These are phyloP conservation scores for Andricus grossulariae DNA, from an alignment of 1,140 invertebrate genomes.

Conservation along the genomic window DNA sequence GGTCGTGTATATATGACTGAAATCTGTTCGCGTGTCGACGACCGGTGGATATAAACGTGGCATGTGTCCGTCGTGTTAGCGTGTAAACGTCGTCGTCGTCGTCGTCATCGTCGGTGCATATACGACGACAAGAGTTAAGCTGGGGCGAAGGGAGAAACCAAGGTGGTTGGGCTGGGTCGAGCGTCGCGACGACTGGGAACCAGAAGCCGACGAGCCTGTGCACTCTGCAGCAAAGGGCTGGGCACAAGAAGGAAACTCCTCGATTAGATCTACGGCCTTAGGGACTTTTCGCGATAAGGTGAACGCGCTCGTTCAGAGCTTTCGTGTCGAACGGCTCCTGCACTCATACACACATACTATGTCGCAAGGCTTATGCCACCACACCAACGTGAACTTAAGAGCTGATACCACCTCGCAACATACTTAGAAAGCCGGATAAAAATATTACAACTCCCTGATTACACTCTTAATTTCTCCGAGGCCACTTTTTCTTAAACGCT, in stretches of 20 bases:
- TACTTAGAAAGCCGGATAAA: conserved; percentile 26
- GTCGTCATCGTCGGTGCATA: conserved; percentile 38
- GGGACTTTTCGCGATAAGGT: conserved; percentile 58
- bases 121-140: conserved; percentile 18
- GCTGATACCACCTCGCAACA: conserved; percentile 16
- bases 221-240: conserved; percentile 33
- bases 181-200: conserved; percentile 33
- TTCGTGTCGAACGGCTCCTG: conserved; percentile 58
- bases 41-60: conserved; percentile 39
- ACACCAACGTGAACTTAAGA: not conserved
- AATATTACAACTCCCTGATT: conserved; percentile 28
- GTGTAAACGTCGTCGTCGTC: conserved; percentile 52
- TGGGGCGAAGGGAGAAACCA: not conserved
- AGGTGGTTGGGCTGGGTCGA: conserved; percentile 36
- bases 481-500: conserved; percentile 18
- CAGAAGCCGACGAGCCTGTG: conserved; percentile 32
- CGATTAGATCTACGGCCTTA: conserved; percentile 57
- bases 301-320: conserved; percentile 63
- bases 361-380: not conserved
- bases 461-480: conserved; percentile 24
- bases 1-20: conserved; percentile 38
- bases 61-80: conserved; percentile 49
- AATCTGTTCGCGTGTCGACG: conserved; percentile 54
- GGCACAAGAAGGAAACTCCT: conserved; percentile 58
- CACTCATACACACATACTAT: conserved; percentile 12